These are phyloP conservation scores for Percopsis omiscomaycus DNA, from an alignment of 2,797 vertebrate genomes.

Conservation along the genomic window DNA sequence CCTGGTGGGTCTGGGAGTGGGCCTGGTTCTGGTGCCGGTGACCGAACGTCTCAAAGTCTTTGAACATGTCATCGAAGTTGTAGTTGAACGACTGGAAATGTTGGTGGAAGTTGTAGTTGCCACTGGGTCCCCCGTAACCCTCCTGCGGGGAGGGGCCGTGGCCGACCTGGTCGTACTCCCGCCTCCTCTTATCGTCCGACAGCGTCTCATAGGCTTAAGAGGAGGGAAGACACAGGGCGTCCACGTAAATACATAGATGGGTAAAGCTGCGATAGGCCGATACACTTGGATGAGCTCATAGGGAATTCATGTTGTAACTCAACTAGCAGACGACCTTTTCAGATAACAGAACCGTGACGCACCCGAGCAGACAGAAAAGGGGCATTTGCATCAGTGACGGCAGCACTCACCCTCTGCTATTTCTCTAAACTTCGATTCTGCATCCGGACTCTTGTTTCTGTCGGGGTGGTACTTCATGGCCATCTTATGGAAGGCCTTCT, in stretches of 20 bases:
- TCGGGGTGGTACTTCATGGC: conserved; percentile 97
- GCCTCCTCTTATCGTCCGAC: conserved; percentile 87
- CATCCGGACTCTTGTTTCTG: conserved; percentile 91
- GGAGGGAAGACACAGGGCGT: conserved; percentile 13
- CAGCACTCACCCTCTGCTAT: conserved; percentile 88
- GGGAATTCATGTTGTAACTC: not conserved
- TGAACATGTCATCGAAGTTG: conserved; percentile 93
- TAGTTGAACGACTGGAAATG: conserved; percentile 86
- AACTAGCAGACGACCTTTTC: too few species aligned
- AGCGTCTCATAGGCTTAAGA: conserved; percentile 89
- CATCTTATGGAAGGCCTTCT: conserved; percentile 95
- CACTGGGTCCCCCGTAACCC: conserved; percentile 45
- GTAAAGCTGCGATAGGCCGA: not conserved
- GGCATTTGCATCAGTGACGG: not conserved
- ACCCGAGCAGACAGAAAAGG: not conserved
- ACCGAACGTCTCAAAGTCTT: conserved; percentile 87
- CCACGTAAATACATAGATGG: not conserved
- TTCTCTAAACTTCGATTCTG: conserved; percentile 93
- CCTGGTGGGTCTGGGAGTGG: conserved; percentile 80
- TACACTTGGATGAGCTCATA: not conserved
- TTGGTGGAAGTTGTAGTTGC: conserved; percentile 79
- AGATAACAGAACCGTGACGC: not conserved
- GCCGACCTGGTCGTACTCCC: conserved; percentile 88
- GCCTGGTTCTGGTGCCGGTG: conserved; percentile 81
- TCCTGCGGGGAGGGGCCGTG: conserved; percentile 74